Evolutionary conservation across 2,888 invertebrate species (phyloP).

Genomic region (Chouioia cunea): DNA sequence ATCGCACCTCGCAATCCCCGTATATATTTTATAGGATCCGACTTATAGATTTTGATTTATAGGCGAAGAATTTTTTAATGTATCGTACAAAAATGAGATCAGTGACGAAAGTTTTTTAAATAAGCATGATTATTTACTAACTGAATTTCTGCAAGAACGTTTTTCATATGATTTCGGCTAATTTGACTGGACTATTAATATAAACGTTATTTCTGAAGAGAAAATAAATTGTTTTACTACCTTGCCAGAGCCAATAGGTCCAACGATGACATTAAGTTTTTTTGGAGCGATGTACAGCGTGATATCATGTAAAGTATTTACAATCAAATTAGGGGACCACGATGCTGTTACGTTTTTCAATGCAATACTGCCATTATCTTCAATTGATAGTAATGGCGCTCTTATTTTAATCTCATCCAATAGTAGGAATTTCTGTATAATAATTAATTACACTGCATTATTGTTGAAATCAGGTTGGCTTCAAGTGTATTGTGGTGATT

Average conservation of each 20-base stretch:
- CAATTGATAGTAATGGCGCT: conserved; percentile 42
- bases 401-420: conserved; percentile 70
- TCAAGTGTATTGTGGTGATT: neutral
- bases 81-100: too few species aligned
- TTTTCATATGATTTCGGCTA: too few species aligned
- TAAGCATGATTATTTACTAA: too few species aligned
- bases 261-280: conserved; percentile 83
- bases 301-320: conserved; percentile 68
- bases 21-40: too few species aligned
- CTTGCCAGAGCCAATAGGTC: conserved; percentile 91
- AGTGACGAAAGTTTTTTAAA: too few species aligned
- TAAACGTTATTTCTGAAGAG: neutral
- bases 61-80: too few species aligned
- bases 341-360: conserved; percentile 70
- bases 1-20: too few species aligned
- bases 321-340: conserved; percentile 65
- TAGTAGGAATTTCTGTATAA: conserved; percentile 69
- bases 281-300: conserved; percentile 68
- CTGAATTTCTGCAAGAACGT: too few species aligned
- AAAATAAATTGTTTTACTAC: conserved; percentile 57
- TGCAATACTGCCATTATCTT: conserved; percentile 61
- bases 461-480: too few species aligned
- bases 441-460: too few species aligned
- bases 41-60: too few species aligned
- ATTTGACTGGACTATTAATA: conserved; percentile 1